Evolutionary conservation across 1,140 invertebrate genomes (phyloP).

Genomic region (Cotesia glomerata): DNA sequence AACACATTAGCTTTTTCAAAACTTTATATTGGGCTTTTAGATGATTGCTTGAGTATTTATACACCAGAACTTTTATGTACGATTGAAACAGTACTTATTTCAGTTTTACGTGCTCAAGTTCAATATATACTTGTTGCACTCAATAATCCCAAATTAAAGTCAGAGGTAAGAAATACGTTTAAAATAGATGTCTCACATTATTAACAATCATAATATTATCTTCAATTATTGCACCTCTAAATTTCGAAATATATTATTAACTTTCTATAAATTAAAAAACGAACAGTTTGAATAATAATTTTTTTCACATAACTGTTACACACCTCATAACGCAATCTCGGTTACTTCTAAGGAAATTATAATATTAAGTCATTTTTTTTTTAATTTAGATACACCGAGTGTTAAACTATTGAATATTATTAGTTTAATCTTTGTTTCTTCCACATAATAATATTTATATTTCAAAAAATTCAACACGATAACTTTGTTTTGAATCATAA

Average conservation of each 20-base stretch:
- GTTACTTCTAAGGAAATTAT: too few species aligned
- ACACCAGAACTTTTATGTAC: conserved; percentile 70
- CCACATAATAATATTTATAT: too few species aligned
- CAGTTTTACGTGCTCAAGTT: conserved; percentile 73
- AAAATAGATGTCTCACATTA: conserved; percentile 32
- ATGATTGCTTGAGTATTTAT: conserved; percentile 73
- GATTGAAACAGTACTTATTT: conserved; percentile 70
- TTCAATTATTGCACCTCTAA: conserved; percentile 30
- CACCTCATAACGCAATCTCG: too few species aligned
- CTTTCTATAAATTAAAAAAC: too few species aligned
- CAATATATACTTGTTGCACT: conserved; percentile 69
- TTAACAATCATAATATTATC: conserved; percentile 33
- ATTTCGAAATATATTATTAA: neutral
- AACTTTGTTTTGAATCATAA: too few species aligned
- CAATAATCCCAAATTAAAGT: conserved; percentile 64
- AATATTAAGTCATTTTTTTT: too few species aligned
- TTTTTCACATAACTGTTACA: too few species aligned
- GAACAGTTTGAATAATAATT: neutral
- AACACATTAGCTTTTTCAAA: conserved; percentile 77
- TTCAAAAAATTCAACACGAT: too few species aligned
- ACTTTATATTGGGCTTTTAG: conserved; percentile 70
- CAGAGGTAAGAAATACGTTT: conserved; percentile 61
- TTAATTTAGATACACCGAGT: too few species aligned
- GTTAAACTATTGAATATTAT: too few species aligned
- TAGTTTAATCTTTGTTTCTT: too few species aligned